A percentile compares a stretch with the other conserved stretches of the same genome.
Evolutionary conservation across 2,113 vertebrate species (phyloP).

Genomic region (Empidonax traillii): DNA sequence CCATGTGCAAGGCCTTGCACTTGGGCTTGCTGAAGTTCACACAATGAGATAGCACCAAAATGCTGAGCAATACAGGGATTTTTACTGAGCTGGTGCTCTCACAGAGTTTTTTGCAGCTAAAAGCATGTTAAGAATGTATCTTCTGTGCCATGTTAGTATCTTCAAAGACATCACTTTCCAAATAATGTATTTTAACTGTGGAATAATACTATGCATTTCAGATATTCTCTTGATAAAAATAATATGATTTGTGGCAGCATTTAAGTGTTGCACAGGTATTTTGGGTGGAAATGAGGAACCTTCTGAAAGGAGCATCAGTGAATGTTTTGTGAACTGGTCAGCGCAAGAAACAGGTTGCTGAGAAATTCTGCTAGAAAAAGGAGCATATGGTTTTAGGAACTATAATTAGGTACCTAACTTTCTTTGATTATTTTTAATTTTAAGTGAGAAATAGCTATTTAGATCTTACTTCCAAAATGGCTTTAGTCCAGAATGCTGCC

Average conservation of each 20-base stretch:
- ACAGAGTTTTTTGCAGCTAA: neutral
- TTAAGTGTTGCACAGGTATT: neutral
- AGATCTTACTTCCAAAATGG: neutral
- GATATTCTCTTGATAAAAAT: neutral
- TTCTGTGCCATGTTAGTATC: neutral
- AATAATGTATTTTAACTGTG: neutral
- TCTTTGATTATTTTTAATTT: neutral
- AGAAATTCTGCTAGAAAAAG: neutral
- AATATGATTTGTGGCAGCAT: neutral
- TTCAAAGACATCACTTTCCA: neutral
- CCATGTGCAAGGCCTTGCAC: accelerated
- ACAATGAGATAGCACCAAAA: neutral
- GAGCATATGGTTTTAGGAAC: neutral
- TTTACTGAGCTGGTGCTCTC: neutral
- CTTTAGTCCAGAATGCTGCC: neutral
- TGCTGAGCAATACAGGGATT: neutral
- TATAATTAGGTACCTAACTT: neutral
- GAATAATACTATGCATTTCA: neutral
- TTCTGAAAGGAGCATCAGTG: neutral
- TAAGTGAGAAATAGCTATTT: neutral
- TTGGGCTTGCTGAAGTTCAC: neutral
- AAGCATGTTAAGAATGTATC: neutral
- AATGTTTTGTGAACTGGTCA: neutral
- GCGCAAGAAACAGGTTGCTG: neutral
- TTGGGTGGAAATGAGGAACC: neutral